Base-by-base conservation (phyloP, 2,113 vertebrate genomes). In the Crocuta crocuta region DNA sequence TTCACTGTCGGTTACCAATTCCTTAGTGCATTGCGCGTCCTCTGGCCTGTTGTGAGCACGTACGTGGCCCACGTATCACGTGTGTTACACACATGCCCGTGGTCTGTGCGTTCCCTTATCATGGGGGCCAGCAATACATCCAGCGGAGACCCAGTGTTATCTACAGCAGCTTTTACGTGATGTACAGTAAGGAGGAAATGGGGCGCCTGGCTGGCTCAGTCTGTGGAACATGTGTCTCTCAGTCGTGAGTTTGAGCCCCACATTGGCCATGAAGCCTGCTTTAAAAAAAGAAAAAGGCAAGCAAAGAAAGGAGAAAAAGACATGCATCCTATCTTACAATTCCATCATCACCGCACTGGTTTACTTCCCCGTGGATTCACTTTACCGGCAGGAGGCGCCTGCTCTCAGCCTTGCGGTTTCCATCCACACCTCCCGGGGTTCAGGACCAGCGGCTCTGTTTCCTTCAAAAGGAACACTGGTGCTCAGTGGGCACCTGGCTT, bases 41-140 rank as follows among this genome's bases (percentile, higher is more conserved):
- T 33, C 68, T n/a, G 33, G 33, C 68, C 17, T 19, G 68, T 70
- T 4, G 17, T 12, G 8, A 70, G 33, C 68, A 70, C 8, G 7
- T n/a, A 19, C 15, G 1, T 70, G 3, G 17, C 15, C 33, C 15
- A 7, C 3, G 15, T 16, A 33, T 68, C 66, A 16, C 31, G 0
- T 7, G 66, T 70, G 55, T 58, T 7, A 8, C 33, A 19, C 6
- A 19, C 7, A 7, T 17, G 68, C 68, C 33, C 17, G 33, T 16
- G 17, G 7, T 3, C 4, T 7, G 4, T n/a, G 3, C 7, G 6
- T n/a, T 33, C n/a, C 68, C n/a, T 28, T 3, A 1, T 17, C 0
- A 4, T n/a, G 68, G 16, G 33, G 33, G 6, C 33, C 33, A 70
- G 66, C 66, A 8, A 7, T 23, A 19, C 7, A 12, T 17, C 68